These are phyloP conservation scores for Torymus tubicola DNA, from an alignment of 2,888 invertebrate species.

Conservation along the genomic window DNA sequence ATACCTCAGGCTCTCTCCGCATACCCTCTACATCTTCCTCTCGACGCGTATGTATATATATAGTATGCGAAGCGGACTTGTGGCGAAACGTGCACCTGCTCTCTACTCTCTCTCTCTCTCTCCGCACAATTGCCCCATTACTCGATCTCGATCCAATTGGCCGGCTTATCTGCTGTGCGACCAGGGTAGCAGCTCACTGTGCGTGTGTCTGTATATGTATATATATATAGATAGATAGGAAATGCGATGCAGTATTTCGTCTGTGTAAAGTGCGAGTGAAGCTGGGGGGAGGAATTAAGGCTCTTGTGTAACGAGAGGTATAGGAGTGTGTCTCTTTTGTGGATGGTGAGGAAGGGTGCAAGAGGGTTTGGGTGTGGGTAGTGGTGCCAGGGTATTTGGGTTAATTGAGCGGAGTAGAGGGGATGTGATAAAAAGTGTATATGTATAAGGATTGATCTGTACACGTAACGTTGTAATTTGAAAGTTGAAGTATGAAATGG, in stretches of 20 bases:
- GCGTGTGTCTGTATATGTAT: slow-evolving; percentile 9
- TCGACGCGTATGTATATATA: too few relatives aligned
- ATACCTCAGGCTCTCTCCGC: too few relatives aligned
- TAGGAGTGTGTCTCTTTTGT: neutral
- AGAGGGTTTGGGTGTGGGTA: too few relatives aligned
- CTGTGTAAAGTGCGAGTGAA: slow-evolving; percentile 37
- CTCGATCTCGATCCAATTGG: slow-evolving; percentile 70
- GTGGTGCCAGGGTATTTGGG: too few relatives aligned
- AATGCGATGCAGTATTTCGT: slow-evolving; percentile 57
- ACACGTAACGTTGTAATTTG: too few relatives aligned
- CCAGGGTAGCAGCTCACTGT: slow-evolving; percentile 40
- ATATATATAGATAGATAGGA: slow-evolving; percentile 25
- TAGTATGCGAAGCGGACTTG: neutral
- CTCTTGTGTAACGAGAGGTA: slow-evolving; percentile 40
- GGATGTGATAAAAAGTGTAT: too few relatives aligned
- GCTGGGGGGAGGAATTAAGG: slow-evolving; percentile 36
- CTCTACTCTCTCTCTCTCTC: neutral
- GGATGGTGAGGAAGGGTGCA: too few relatives aligned
- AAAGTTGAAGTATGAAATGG: too few relatives aligned
- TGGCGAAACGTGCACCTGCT: slow-evolving; percentile 4
- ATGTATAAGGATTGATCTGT: too few relatives aligned
- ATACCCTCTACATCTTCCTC: too few relatives aligned
- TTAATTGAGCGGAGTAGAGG: too few relatives aligned
- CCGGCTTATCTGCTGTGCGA: slow-evolving; percentile 63
- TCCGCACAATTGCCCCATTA: slow-evolving; percentile 71